Conservation (phyloP, 2,888 invertebrate species). For the Lottia gigantea region DNA sequence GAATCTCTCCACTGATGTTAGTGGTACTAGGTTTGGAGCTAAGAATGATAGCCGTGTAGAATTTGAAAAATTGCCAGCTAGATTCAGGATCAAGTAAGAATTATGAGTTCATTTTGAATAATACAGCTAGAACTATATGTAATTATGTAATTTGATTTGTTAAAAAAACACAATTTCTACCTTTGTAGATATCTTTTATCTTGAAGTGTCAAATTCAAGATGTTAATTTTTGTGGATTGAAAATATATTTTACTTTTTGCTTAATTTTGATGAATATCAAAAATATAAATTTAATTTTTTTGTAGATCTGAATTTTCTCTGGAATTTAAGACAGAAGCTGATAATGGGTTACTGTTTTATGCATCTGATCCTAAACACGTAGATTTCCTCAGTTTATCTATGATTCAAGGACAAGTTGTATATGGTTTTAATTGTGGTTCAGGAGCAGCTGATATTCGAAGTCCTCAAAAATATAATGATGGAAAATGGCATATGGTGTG, state of each 20-base stretch:
- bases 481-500: constrained; percentile 90
- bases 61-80: constrained; percentile 74
- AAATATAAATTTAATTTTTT: too few species aligned
- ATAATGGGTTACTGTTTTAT: constrained; percentile 87
- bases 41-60: constrained; percentile 74
- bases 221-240: too few species aligned
- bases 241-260: too few species aligned
- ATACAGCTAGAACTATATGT: not conserved
- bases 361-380: constrained; percentile 73
- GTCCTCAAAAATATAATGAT: constrained; percentile 81
- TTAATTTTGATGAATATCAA: too few species aligned
- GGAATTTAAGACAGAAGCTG: constrained; percentile 80
- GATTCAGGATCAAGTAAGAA: constrained; percentile 59
- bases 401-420: constrained; percentile 81
- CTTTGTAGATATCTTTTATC: too few species aligned
- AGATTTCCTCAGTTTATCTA: constrained; percentile 89
- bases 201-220: not conserved
- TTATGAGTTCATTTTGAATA: too few species aligned
- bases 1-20: constrained; percentile 30
- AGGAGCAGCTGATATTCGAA: constrained; percentile 79
- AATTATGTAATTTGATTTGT: not conserved
- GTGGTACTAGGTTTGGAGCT: constrained; percentile 66
- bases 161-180: too few species aligned
- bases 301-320: constrained; percentile 80
- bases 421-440: constrained; percentile 90